These are phyloP conservation scores for Eilema caniola DNA, from an alignment of 2,888 invertebrate species.

Conservation along the genomic window DNA sequence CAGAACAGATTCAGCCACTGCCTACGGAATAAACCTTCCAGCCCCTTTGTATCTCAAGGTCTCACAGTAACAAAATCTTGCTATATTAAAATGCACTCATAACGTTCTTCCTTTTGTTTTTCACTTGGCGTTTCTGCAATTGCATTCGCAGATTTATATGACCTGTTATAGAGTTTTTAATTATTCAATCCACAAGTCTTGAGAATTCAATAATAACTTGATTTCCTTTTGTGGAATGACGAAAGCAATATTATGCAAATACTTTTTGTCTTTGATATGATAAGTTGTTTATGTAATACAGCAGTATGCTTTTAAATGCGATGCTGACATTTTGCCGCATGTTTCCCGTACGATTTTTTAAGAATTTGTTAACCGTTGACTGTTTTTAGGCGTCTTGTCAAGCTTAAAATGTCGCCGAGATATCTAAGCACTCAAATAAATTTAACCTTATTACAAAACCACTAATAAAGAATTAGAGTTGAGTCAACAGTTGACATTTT, in stretches of 20 bases:
- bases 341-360: background rate
- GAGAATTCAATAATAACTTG: slow-evolving; percentile 15
- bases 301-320: background rate
- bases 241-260: slow-evolving; percentile 20
- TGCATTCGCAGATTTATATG: background rate
- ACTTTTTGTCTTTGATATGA: slow-evolving; percentile 8
- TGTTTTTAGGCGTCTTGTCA: background rate
- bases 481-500: background rate
- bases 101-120: slow-evolving; percentile 4
- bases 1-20: slow-evolving; percentile 27
- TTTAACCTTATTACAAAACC: background rate
- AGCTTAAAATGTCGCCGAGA: background rate
- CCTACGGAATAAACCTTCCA: slow-evolving; percentile 34
- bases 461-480: too few relatives aligned
- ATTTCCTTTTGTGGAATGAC: slow-evolving; percentile 22
- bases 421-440: background rate
- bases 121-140: background rate
- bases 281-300: slow-evolving; percentile 21
- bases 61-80: slow-evolving; percentile 6
- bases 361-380: background rate
- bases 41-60: slow-evolving; percentile 6
- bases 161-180: background rate
- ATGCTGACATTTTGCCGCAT: background rate
- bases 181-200: slow-evolving; percentile 3
- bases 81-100: slow-evolving; percentile 6